Percentiles rank a stretch among this genome's conserved stretches.
These are phyloP conservation scores for Meiosimyza platycephala DNA, from an alignment of 2,888 invertebrate genomes.

Conservation along the genomic window DNA sequence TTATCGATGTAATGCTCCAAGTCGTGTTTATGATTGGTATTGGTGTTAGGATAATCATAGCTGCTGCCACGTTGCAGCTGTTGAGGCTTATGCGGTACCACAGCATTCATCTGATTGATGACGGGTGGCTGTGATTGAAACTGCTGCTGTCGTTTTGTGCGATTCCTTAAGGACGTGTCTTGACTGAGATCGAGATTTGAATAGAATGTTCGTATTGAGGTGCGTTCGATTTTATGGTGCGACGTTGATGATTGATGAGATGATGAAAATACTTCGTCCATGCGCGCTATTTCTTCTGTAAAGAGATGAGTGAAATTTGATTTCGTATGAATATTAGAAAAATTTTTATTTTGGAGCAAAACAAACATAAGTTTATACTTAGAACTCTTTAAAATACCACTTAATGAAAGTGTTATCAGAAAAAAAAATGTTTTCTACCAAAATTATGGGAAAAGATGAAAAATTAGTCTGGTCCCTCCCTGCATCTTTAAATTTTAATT, in stretches of 20 bases:
- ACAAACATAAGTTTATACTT: too few species aligned
- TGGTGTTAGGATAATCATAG: constrained; percentile 54
- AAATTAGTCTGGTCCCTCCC: too few species aligned
- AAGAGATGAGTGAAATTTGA: neutral
- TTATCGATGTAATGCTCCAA: constrained; percentile 53
- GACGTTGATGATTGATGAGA: constrained; percentile 67
- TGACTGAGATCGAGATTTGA: constrained; percentile 65
- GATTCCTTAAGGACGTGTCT: constrained; percentile 42
- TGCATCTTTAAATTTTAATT: too few species aligned
- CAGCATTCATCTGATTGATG: constrained; percentile 14
- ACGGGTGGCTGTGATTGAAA: constrained; percentile 24
- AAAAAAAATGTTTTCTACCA: too few species aligned
- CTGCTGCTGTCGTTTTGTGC: constrained; percentile 44
- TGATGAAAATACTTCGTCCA: constrained; percentile 81
- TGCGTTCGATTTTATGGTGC: constrained; percentile 66
- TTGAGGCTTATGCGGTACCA: constrained; percentile 27
- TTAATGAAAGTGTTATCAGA: too few species aligned
- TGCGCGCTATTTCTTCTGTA: constrained; percentile 84
- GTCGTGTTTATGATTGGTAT: constrained; percentile 36
- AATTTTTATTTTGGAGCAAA: too few species aligned
- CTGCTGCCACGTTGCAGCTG: constrained; percentile 50
- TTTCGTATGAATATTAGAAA: too few species aligned
- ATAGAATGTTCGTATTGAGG: constrained; percentile 66
- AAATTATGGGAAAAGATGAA: too few species aligned
- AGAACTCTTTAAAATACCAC: too few species aligned